These are phyloP conservation scores for Catalaphyllia jardinei DNA, from an alignment of 64 coral and sea anemone genomes.

Conservation along the genomic window DNA sequence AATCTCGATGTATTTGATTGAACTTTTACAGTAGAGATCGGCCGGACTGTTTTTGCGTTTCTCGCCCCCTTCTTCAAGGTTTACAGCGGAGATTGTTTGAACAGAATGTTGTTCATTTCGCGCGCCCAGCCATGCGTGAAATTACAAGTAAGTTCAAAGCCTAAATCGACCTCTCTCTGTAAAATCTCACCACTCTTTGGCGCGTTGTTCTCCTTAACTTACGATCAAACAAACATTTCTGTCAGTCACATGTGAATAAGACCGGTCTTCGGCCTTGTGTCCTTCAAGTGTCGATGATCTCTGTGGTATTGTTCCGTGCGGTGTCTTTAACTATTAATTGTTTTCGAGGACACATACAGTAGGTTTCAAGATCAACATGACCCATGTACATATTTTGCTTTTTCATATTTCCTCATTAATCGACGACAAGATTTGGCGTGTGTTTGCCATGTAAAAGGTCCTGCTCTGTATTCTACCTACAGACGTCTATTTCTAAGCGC, in stretches of 20 bases:
- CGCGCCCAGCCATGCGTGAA: slow-evolving; percentile 51
- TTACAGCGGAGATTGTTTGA: slow-evolving; percentile 22
- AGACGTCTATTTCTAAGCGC: not conserved
- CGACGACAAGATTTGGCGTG: not conserved
- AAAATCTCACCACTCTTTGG: slow-evolving; percentile 14
- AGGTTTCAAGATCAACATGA: slow-evolving; percentile 36
- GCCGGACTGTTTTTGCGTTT: not conserved
- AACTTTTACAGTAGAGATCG: not conserved
- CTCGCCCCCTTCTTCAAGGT: not conserved
- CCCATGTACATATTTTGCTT: slow-evolving; percentile 26
- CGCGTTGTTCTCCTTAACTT: not conserved
- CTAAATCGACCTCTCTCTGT: slow-evolving; percentile 32
- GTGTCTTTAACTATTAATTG: slow-evolving; percentile 26
- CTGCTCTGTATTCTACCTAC: not conserved
- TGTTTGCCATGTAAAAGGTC: slow-evolving; percentile 28
- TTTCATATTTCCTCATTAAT: slow-evolving; percentile 22
- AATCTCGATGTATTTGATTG: not conserved
- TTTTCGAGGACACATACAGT: slow-evolving; percentile 26
- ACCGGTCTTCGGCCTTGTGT: slow-evolving; percentile 1
- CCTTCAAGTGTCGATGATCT: slow-evolving; percentile 21
- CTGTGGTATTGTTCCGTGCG: slow-evolving; percentile 3
- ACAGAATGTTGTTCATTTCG: slow-evolving; percentile 36
- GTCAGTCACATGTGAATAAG: slow-evolving; percentile 1
- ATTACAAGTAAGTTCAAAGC: slow-evolving; percentile 38
- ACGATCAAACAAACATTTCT: not conserved